A percentile compares a stretch with the other conserved stretches of the same genome.
Evolutionary conservation across 2,113 vertebrate genomes (phyloP).

Genomic region (Apodemus sylvaticus): DNA sequence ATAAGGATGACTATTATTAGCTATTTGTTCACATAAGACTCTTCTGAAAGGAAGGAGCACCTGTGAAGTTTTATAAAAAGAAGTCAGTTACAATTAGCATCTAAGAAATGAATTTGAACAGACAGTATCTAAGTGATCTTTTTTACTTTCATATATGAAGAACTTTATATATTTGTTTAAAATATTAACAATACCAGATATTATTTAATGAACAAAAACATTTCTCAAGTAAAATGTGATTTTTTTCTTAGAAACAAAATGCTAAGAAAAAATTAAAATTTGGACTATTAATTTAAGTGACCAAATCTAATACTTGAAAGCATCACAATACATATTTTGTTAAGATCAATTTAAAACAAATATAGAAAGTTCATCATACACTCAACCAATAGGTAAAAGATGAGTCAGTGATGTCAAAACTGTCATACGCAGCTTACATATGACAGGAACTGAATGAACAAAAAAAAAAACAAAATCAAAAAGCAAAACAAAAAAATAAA

Average conservation of each 20-base stretch:
- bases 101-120: no score
- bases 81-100: no score
- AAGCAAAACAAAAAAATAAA: no score
- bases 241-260: neutral
- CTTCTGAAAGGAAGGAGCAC: no score
- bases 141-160: no score
- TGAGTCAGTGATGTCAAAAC: neutral
- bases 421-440: neutral
- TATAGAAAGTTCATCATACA: neutral
- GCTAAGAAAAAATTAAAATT: neutral
- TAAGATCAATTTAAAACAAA: neutral
- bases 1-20: no score
- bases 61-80: no score
- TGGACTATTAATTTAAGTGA: neutral
- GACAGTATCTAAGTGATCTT: no score
- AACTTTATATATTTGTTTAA: no score
- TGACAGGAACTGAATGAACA: neutral
- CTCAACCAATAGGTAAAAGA: neutral
- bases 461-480: no score
- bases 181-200: no score
- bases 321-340: neutral
- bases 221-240: neutral
- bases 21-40: no score
- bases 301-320: neutral
- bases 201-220: neutral